phyloP scores from a whole-genome alignment of 2,113 vertebrate species.

The Nothobranchius furzeri region DNA sequence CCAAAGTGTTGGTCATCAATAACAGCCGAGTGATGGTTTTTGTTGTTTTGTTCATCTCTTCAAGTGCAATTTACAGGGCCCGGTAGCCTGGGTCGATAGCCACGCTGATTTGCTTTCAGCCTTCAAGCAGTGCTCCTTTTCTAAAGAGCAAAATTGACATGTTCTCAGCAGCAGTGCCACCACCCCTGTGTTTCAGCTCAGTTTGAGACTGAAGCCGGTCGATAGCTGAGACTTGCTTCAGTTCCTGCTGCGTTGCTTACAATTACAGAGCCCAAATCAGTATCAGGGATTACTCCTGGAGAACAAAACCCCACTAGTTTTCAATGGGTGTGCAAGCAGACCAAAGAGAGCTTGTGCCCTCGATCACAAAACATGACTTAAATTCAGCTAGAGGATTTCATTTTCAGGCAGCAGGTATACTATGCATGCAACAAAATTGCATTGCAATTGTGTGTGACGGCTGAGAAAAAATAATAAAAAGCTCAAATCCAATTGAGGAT shows the following conservation, averaged over 20 bases:
- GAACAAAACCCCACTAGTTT: conserved; percentile 15
- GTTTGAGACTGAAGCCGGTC: conserved; percentile 55
- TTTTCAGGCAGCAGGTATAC: conserved; percentile 55
- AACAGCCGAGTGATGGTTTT: conserved; percentile 64
- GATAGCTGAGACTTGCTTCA: conserved; percentile 64
- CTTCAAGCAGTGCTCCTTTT: conserved; percentile 68
- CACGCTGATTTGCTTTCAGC: conserved; percentile 74
- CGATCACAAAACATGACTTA: conserved; percentile 56
- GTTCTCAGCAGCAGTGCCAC: conserved; percentile 66
- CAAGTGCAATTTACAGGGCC: conserved; percentile 68
- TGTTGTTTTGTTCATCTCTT: conserved; percentile 67
- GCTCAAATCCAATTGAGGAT: conserved; percentile 47
- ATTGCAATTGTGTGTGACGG: conserved; percentile 47
- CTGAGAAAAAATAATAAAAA: conserved; percentile 13
- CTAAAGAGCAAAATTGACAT: conserved; percentile 79
- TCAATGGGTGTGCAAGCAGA: background rate
- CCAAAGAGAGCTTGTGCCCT: conserved; percentile 17
- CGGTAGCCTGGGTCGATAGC: conserved; percentile 69
- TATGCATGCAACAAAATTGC: conserved; percentile 54
- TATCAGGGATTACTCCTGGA: conserved; percentile 52
- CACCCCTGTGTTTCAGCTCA: conserved; percentile 65
- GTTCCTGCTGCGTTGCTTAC: conserved; percentile 69
- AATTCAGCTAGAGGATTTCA: conserved; percentile 54
- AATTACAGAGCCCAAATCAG: conserved; percentile 63
- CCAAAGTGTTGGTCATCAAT: conserved; percentile 60